Percentiles rank a stretch among this genome's conserved stretches.
These are phyloP conservation scores for Onychomys leucogaster DNA, from an alignment of 2,797 vertebrate genomes.

Conservation along the genomic window DNA sequence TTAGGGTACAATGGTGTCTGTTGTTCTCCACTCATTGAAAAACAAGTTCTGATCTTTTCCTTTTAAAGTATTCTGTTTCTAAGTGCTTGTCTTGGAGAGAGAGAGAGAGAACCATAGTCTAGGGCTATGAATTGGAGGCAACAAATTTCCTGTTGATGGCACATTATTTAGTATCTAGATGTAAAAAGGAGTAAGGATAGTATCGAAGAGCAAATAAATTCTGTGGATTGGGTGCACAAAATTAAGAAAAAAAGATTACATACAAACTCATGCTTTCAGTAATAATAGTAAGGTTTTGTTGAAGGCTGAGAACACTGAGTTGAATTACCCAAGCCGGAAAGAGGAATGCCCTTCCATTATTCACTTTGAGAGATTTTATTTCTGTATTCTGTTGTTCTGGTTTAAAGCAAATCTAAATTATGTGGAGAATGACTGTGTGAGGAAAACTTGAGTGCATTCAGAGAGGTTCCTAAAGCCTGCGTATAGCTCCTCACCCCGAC, in stretches of 20 bases:
- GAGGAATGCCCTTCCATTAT: constrained; percentile 57
- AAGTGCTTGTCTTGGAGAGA: constrained; percentile 47
- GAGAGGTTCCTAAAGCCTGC: background rate
- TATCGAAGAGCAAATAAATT: constrained; percentile 72
- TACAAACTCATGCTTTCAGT: constrained; percentile 71
- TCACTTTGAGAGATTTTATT: constrained; percentile 51
- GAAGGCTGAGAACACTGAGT: constrained; percentile 64
- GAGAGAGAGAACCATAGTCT: background rate
- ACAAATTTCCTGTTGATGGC: constrained; percentile 49
- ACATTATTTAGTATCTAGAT: constrained; percentile 62
- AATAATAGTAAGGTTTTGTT: constrained; percentile 73
- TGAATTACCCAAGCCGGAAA: constrained; percentile 45
- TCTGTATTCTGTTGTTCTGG: constrained; percentile 45
- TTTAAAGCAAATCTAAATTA: constrained; percentile 1
- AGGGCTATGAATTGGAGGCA: constrained; percentile 59
- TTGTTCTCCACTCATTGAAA: constrained; percentile 75
- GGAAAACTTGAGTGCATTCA: background rate
- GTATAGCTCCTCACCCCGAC: background rate
- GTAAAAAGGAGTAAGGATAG: constrained; percentile 60
- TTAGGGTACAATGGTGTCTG: constrained; percentile 72
- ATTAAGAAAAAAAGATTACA: constrained; percentile 44
- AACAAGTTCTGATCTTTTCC: constrained; percentile 79
- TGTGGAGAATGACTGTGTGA: constrained; percentile 19
- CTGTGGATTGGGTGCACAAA: constrained; percentile 58
- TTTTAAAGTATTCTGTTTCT: constrained; percentile 80